phyloP scores from a whole-genome alignment of 2,797 vertebrate genomes.

The Coccyzus lansbergi region DNA sequence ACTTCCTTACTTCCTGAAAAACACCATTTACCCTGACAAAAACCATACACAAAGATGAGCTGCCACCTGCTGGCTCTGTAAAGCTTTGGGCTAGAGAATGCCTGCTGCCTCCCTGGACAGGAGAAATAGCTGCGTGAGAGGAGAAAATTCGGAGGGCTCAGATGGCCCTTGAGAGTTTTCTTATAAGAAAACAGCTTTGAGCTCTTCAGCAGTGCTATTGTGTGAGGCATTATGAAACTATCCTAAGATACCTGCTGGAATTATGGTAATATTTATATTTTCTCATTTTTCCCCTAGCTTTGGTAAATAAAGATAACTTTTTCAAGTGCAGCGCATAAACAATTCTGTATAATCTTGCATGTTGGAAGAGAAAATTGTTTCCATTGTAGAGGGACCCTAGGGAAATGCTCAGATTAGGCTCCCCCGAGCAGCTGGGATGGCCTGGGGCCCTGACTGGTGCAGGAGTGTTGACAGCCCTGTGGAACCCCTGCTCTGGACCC shows the following conservation, averaged over 20 bases:
- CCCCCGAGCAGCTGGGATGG: conserved; percentile 31
- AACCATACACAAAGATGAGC: neutral
- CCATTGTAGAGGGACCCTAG: neutral
- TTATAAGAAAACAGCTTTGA: neutral
- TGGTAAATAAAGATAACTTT: neutral
- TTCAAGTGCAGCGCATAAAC: neutral
- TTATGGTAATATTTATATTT: neutral
- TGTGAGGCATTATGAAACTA: neutral
- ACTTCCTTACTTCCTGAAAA: neutral
- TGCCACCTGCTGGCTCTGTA: conserved; percentile 34
- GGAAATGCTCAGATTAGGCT: conserved; percentile 27
- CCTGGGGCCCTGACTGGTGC: conserved; percentile 23
- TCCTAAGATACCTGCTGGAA: neutral
- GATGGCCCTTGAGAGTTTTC: neutral
- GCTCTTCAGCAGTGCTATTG: neutral
- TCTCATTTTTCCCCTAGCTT: neutral
- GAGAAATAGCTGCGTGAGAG: fast-evolving
- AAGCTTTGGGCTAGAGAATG: neutral
- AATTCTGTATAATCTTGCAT: neutral
- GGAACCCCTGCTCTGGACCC: neutral
- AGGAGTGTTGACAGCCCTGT: conserved; percentile 45
- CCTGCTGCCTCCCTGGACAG: neutral
- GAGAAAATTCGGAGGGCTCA: neutral
- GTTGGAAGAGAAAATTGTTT: conserved; percentile 42
- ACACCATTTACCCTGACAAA: neutral